Evolutionary conservation across 2,888 invertebrate species (phyloP).

Genomic region (Morpho achilles): DNA sequence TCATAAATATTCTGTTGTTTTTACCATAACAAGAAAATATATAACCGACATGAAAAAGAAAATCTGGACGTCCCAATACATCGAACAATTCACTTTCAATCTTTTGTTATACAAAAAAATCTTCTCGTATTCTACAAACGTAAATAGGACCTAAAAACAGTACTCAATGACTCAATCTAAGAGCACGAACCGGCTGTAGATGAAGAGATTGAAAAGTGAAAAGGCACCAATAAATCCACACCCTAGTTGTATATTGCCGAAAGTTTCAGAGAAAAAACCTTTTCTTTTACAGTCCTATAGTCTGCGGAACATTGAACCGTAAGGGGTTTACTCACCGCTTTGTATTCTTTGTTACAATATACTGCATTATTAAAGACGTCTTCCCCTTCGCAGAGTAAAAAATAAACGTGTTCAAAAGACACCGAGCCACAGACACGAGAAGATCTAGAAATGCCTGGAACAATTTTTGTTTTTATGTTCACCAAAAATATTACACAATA

Average conservation of each 20-base stretch:
- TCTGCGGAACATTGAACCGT: conserved; percentile 22
- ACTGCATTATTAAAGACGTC: conserved; percentile 69
- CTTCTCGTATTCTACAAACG: no score
- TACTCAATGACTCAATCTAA: no score
- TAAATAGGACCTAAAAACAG: no score
- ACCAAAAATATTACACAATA: not conserved
- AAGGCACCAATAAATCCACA: not conserved
- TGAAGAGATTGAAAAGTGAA: not conserved
- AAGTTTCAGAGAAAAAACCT: conserved; percentile 10
- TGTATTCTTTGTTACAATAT: conserved; percentile 67
- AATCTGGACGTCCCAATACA: no score
- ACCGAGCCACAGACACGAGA: conserved; percentile 7
- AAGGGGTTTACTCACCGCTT: conserved; percentile 46
- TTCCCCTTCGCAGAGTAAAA: conserved; percentile 39
- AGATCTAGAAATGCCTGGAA: conserved; percentile 21
- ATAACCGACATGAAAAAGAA: no score
- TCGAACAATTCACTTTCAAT: no score
- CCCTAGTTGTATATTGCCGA: conserved; percentile 6
- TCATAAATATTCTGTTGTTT: no score
- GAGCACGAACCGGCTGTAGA: not conserved
- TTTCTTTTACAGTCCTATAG: conserved; percentile 19
- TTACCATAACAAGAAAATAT: no score
- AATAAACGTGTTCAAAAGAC: conserved; percentile 20
- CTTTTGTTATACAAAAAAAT: no score
- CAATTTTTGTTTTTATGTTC: not conserved